Percentiles rank a stretch among this genome's conserved stretches.
Evolutionary conservation across 2,888 invertebrate genomes (phyloP).

Genomic region (Antitype chi): DNA sequence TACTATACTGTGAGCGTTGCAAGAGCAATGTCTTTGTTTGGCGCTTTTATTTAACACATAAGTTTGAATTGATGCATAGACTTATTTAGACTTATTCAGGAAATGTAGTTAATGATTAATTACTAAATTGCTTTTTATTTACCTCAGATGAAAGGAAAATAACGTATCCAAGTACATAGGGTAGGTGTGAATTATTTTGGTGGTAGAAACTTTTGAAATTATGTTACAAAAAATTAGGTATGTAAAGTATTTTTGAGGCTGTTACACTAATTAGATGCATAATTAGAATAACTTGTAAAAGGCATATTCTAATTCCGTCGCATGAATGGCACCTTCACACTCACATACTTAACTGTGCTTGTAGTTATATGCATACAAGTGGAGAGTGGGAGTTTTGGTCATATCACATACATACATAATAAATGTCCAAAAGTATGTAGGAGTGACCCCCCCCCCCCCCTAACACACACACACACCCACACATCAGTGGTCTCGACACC

Average conservation of each 20-base stretch:
- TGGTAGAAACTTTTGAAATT: background rate
- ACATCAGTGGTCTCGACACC: slow-evolving; percentile 6
- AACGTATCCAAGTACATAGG: background rate
- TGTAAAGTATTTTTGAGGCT: background rate
- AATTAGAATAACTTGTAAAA: slow-evolving; percentile 18
- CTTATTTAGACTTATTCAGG: background rate
- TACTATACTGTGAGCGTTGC: background rate
- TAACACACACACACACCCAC: slow-evolving; percentile 9
- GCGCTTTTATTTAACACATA: background rate
- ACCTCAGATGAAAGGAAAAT: background rate
- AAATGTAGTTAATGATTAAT: background rate
- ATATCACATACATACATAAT: too few species aligned
- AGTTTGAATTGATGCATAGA: background rate
- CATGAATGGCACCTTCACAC: slow-evolving; percentile 28
- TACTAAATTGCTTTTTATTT: background rate
- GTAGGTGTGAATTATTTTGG: background rate
- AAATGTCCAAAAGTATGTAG: slow-evolving; percentile 4
- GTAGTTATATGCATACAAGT: background rate
- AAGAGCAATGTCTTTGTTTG: slow-evolving; percentile 13
- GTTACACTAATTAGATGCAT: slow-evolving; percentile 24
- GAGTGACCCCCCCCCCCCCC: slow-evolving; percentile 1
- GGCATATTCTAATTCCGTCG: slow-evolving; percentile 45
- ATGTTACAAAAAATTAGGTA: background rate
- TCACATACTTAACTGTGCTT: slow-evolving; percentile 1
- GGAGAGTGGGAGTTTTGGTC: too few species aligned